Base-by-base conservation (phyloP, 1,140 invertebrate genomes). In the Leguminivora glycinivorella region DNA sequence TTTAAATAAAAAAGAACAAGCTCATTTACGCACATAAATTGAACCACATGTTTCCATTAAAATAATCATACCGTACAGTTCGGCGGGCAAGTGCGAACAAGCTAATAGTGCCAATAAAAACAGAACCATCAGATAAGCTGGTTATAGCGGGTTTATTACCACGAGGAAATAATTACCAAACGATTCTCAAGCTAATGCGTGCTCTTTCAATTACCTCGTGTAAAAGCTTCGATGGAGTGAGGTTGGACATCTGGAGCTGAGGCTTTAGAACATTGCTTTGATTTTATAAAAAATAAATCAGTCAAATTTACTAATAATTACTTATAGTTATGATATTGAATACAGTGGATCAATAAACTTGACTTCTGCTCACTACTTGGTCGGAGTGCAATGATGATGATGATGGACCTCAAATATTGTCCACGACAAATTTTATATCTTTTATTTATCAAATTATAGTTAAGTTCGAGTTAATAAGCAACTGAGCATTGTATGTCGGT, bases 141-240 rank as follows among this genome's bases (percentile, higher is more conserved):
- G 24, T 29, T 43, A 56, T 47, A 63, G 25, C 26, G 58, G 26
- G 17, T 34, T 63, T 63, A 63, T 34, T 63, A 29, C 58, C 68
- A 63, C 58, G 31, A 63, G 58, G 58, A 52, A 52, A 52, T 68
- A 52, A 68, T 68, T 68, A 40, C 24, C 43, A 24, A 22, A 26
- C 25, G 38, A 43, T 68, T 29, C 40, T 17, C 67, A 56, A 14
- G 10, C 19, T 24, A 26, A 52, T 52, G 22, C 24, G 17, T 40
- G 66, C 38, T 38, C 19, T 67, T 67, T 67, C 66, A 67, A 67
- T 67, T 67, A 43, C 31, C 31, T 63, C 29, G 25, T 43, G 66
- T 67, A 67, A 67, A 67, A 67, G 19, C 19, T 43, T 67, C 29
- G 31, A 24, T 24, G 66, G 40, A 43, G 40, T 43, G n/a, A 1